Evolutionary conservation across 2,888 invertebrate genomes (phyloP).

Genomic region (Meloe dianella): DNA sequence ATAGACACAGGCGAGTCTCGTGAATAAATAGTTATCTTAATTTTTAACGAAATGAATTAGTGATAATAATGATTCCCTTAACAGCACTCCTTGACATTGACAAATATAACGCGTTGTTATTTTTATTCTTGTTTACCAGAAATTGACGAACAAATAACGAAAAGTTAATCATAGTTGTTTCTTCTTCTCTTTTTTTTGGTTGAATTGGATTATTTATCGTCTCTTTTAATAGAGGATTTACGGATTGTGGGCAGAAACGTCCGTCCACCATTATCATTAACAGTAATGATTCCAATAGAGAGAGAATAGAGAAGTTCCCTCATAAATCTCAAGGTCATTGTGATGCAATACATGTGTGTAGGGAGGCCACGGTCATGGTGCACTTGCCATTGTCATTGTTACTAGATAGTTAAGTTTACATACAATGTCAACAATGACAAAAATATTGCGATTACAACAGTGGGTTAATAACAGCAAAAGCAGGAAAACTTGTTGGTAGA

Average conservation of each 20-base stretch:
- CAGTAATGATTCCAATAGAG: slow-evolving; percentile 29
- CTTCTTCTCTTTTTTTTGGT: neutral
- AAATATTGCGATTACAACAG: neutral
- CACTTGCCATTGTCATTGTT: slow-evolving; percentile 29
- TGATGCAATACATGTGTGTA: slow-evolving; percentile 43
- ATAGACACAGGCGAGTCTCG: neutral
- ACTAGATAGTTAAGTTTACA: neutral
- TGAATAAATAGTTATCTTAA: neutral
- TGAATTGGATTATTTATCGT: neutral
- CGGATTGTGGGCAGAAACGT: slow-evolving; percentile 36
- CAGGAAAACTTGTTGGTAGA: neutral
- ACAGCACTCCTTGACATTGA: neutral
- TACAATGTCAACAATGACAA: neutral
- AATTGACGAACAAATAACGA: neutral
- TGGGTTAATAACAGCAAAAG: neutral
- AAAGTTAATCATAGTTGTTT: neutral
- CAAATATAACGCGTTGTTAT: neutral
- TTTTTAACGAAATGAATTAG: neutral
- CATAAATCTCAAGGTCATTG: slow-evolving; percentile 40
- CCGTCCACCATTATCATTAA: slow-evolving; percentile 32
- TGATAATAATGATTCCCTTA: neutral
- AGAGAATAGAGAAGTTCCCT: slow-evolving; percentile 8
- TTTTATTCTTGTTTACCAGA: neutral
- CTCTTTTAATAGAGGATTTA: slow-evolving; percentile 28
- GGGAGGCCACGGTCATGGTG: slow-evolving; percentile 45